These are phyloP conservation scores for Carapus acus DNA, from an alignment of 2,797 vertebrate species.

Conservation along the genomic window DNA sequence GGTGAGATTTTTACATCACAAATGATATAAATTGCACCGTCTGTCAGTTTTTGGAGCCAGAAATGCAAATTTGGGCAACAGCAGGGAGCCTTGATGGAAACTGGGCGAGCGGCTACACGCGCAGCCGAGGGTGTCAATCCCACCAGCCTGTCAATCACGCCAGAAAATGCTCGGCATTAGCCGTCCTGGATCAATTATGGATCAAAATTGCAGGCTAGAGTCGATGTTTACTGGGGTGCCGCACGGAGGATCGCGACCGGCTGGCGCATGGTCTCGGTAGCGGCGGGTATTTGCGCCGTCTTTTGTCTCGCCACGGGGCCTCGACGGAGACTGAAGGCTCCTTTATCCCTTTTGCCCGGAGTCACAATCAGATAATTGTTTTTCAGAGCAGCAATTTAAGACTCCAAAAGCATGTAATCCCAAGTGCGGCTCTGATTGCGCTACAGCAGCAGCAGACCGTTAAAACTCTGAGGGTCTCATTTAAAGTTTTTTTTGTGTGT, in stretches of 20 bases:
- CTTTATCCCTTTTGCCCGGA: constrained; percentile 49
- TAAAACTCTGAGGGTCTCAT: constrained; percentile 46
- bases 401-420: constrained; percentile 57
- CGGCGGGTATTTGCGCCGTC: constrained; percentile 14
- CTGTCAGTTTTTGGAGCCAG: too few species aligned
- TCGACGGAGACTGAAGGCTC: constrained; percentile 39
- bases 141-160: too few species aligned
- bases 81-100: neutral
- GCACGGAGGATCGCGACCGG: constrained; percentile 9
- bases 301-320: constrained; percentile 32
- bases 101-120: too few species aligned
- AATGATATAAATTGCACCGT: too few species aligned
- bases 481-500: constrained; percentile 45
- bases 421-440: constrained; percentile 41
- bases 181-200: too few species aligned
- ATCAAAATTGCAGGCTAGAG: too few species aligned
- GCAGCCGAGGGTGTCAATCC: too few species aligned
- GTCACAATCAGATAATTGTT: constrained; percentile 64
- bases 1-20: too few species aligned
- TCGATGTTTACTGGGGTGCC: constrained; percentile 11
- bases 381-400: constrained; percentile 65
- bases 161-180: too few species aligned
- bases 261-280: neutral
- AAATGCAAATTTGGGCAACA: too few species aligned
- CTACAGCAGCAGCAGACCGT: constrained; percentile 48